Conservation (phyloP, 2,113 vertebrate species). For the Hydrochoerus hydrochaeris region DNA sequence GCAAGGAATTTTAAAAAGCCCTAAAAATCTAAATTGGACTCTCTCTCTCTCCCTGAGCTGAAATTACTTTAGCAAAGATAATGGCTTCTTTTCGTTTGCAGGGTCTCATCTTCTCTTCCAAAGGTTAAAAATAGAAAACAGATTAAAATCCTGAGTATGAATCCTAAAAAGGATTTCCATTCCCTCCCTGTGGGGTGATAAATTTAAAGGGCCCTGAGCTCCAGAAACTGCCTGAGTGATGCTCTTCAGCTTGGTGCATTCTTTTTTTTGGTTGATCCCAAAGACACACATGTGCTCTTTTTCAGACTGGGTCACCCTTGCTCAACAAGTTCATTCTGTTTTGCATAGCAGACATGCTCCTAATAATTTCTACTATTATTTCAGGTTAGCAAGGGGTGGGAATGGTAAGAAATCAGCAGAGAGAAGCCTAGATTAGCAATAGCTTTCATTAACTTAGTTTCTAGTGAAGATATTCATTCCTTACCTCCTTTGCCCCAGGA, state of each 20-base stretch:
- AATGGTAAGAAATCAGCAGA: neutral
- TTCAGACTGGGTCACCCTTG: neutral
- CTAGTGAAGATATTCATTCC: neutral
- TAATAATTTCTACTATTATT: neutral
- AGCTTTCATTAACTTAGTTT: slow-evolving; percentile 40
- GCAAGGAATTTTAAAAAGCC: slow-evolving; percentile 20
- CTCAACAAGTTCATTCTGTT: neutral
- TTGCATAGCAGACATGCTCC: neutral
- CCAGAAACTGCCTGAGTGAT: neutral
- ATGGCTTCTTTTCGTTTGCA: slow-evolving; percentile 66
- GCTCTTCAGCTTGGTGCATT: neutral
- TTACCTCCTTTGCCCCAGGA: neutral
- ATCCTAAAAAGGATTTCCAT: slow-evolving; percentile 66
- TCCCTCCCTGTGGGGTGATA: neutral
- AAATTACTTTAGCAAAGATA: slow-evolving; percentile 72
- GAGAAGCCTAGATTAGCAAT: neutral
- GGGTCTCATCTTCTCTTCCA: slow-evolving; percentile 57
- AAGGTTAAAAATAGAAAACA: slow-evolving; percentile 79
- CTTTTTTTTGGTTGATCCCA: slow-evolving; percentile 18
- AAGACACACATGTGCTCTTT: neutral
- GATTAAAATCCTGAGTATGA: slow-evolving; percentile 69
- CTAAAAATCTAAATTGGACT: slow-evolving; percentile 59
- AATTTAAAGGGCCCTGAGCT: slow-evolving; percentile 59
- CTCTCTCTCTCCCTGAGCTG: slow-evolving; percentile 44
- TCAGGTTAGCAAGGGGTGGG: neutral